Evolutionary conservation across 1,140 invertebrate species (phyloP).

Genomic region (Elysia chlorotica): DNA sequence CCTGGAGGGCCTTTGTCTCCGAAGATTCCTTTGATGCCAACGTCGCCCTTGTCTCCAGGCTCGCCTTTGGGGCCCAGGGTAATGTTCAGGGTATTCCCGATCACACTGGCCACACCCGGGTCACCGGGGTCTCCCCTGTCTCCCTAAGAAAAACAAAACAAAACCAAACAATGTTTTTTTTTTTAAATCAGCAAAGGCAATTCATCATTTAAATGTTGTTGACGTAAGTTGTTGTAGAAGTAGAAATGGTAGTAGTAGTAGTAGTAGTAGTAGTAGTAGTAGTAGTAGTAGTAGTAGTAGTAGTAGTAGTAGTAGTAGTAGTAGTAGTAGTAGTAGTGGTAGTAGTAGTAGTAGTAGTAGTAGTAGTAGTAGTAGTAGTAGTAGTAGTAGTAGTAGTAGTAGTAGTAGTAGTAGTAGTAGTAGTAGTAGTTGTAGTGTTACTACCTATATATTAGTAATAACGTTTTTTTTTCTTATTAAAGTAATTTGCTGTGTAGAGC

Average conservation of each 20-base stretch:
- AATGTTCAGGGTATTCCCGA: neutral
- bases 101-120: neutral
- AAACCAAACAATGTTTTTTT: too few species aligned
- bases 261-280: neutral
- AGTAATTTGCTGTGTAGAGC: too few species aligned
- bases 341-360: constrained; percentile 2
- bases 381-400: constrained; percentile 1
- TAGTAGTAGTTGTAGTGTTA: constrained; percentile 9
- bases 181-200: too few species aligned
- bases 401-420: constrained; percentile 10
- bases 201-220: too few species aligned
- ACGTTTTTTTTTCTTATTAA: too few species aligned
- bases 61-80: constrained; percentile 25
- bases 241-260: neutral
- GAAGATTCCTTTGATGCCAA: constrained; percentile 1
- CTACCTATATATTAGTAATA: too few species aligned
- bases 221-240: neutral
- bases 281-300: constrained; percentile 7
- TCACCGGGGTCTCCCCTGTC: constrained; percentile 23
- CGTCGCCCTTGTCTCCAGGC: constrained; percentile 13
- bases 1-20: constrained; percentile 23
- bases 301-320: constrained; percentile 8
- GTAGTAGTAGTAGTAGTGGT: constrained; percentile 3
- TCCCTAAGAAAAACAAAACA: constrained; percentile 24
- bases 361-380: neutral